Evolutionary conservation across 2,113 vertebrate genomes (phyloP).

Genomic region (Caranx melampygus): DNA sequence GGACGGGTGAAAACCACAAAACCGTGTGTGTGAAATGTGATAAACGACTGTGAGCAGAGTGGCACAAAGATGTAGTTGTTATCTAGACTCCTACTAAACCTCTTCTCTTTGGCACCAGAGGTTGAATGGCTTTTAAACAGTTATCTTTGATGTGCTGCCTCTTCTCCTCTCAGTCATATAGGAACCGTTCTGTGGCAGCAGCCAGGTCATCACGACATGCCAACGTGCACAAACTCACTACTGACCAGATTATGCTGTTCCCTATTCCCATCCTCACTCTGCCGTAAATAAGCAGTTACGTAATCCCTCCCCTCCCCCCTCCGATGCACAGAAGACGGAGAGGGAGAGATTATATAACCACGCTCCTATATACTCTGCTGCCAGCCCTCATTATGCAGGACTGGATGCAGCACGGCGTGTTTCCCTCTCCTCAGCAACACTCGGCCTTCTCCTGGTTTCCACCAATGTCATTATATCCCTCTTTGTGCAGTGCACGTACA

Average conservation of each 20-base stretch:
- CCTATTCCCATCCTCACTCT: constrained; percentile 38
- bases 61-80: not conserved
- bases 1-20: constrained; percentile 1
- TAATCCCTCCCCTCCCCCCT: constrained; percentile 56
- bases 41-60: not conserved
- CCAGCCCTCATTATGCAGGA: constrained; percentile 56
- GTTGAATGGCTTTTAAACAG: not conserved
- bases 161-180: not conserved
- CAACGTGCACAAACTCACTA: constrained; percentile 19
- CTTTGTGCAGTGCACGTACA: constrained; percentile 7
- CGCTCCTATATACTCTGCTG: constrained; percentile 52
- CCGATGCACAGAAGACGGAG: constrained; percentile 39
- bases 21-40: constrained; percentile 5
- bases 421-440: constrained; percentile 63
- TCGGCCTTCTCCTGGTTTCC: not conserved
- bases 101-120: not conserved
- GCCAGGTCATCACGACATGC: not conserved
- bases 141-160: not conserved
- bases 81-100: not conserved
- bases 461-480: constrained; percentile 4
- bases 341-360: constrained; percentile 61
- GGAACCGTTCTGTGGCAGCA: not conserved
- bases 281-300: constrained; percentile 70
- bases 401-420: constrained; percentile 32
- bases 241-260: constrained; percentile 50